Percentiles rank a stretch among this genome's conserved stretches.
phyloP scores from a whole-genome alignment of 2,888 invertebrate genomes.

The Phortica magna region DNA sequence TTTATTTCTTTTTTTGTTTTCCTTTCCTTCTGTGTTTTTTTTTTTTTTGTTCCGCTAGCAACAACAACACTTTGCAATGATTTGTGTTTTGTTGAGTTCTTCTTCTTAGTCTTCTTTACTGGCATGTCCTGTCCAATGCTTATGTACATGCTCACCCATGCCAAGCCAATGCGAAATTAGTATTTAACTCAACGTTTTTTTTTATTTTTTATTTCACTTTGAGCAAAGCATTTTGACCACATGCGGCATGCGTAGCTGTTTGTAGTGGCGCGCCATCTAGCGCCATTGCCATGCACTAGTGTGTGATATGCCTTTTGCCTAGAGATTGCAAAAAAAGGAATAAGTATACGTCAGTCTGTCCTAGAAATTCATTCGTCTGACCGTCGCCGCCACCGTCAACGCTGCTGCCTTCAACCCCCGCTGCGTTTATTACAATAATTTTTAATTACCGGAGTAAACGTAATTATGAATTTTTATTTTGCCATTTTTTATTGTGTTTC shows the following conservation, averaged over 20 bases:
- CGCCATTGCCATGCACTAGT: background rate
- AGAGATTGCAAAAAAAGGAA: background rate
- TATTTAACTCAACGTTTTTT: background rate
- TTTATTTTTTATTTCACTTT: slow-evolving; percentile 33
- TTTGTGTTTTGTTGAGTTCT: slow-evolving; percentile 19
- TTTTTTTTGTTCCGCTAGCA: background rate
- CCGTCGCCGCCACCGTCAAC: background rate
- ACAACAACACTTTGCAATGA: slow-evolving; percentile 19
- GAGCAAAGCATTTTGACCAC: slow-evolving; percentile 1
- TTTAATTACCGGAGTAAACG: slow-evolving; percentile 79
- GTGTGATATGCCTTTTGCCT: background rate
- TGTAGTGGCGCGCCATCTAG: background rate
- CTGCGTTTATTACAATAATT: slow-evolving; percentile 77
- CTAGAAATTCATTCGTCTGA: background rate
- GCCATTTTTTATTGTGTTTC: slow-evolving; percentile 52
- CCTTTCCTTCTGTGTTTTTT: background rate
- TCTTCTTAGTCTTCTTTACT: slow-evolving; percentile 6
- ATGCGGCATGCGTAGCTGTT: slow-evolving; percentile 5
- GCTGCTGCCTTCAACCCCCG: slow-evolving; percentile 31
- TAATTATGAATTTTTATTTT: slow-evolving; percentile 79
- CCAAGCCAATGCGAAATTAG: slow-evolving; percentile 19
- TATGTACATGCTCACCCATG: slow-evolving; percentile 38
- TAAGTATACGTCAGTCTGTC: too few species aligned
- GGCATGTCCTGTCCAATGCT: background rate
- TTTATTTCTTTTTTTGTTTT: background rate